Evolutionary conservation across 2,888 invertebrate species (phyloP), one percentile per base, ranked within the genome.

Genomic region (Drosophila vallismaia): DNA sequence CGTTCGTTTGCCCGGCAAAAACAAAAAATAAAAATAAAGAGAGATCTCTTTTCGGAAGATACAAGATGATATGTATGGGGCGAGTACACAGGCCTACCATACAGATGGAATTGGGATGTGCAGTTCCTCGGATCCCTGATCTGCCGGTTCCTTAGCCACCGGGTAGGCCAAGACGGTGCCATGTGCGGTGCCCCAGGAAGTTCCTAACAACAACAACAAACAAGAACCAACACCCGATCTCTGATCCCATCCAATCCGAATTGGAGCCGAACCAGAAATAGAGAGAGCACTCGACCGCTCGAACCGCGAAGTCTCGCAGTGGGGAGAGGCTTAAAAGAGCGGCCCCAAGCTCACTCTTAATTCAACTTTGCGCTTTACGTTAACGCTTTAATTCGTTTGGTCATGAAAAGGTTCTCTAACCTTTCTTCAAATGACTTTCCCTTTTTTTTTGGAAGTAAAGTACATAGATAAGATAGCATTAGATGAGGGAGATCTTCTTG

Each of bases 381-480:
- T 19, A 19, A 33, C 10, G 33, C 33, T n/a, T 33, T 5, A n/a
- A 4, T 33, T 33, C 33, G 10, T 33, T 33, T 42, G 40, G 19
- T 42, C 14, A 42, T 42, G 19, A 42, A 42, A 8, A 42, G 40
- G 19, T 42, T 42, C 12, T 14, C 12, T 14, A 42, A 19, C 40
- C 40, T 42, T 42, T 19, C 36, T 36, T 42, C 8, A 42, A 42
- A 19, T 42, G 14, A 42, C 40, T 42, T 42, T 42, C 40, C 40
- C 40, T 42, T 19, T 42, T 14, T 7, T 36, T n/a, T 36, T 36
- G 3, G 6, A 19, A 19, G 19, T 33, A 33, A 19, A 19, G 14
- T 19, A 19, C 40, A 42, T 42, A 42, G 40, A 42, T 42, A 42
- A 42, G 40, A 42, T 42, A 42, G 40, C 12, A 19, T 42, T 8